Percentiles rank a stretch among this genome's conserved stretches.
Evolutionary conservation across 1,140 invertebrate genomes (phyloP).

Genomic region (Drosophila bifasciata): DNA sequence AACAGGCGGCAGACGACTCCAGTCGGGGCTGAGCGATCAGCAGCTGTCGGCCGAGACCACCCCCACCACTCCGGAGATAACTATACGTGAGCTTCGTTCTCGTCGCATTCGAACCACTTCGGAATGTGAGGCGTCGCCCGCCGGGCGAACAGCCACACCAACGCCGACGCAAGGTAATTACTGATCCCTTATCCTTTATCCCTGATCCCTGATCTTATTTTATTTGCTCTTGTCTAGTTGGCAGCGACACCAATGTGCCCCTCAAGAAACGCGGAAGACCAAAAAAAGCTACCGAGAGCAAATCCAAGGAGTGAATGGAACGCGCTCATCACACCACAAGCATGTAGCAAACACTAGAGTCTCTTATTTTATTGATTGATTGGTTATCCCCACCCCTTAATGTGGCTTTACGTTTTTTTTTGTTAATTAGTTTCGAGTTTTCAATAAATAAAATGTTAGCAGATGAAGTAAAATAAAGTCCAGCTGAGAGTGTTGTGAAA

Average conservation of each 20-base stretch:
- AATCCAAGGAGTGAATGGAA: neutral
- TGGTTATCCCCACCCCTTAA: too few relatives aligned
- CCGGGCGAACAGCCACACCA: too few relatives aligned
- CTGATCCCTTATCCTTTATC: neutral
- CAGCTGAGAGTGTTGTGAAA: too few relatives aligned
- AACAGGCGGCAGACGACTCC: neutral
- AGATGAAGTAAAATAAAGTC: too few relatives aligned
- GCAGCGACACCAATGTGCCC: conserved; percentile 38
- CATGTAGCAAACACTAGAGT: neutral
- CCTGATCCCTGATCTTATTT: neutral
- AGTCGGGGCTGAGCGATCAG: neutral
- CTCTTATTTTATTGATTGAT: too few relatives aligned
- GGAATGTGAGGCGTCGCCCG: neutral
- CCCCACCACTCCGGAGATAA: neutral
- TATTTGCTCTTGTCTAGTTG: neutral
- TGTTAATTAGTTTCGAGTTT: too few relatives aligned
- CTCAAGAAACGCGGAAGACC: conserved; percentile 51
- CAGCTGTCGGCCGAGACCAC: neutral
- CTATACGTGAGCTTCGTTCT: conserved; percentile 6
- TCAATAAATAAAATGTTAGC: too few relatives aligned
- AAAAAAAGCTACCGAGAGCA: neutral
- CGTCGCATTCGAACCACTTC: neutral
- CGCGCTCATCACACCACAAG: neutral
- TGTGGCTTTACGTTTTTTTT: too few relatives aligned
- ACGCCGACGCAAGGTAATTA: conserved; percentile 7